Evolutionary conservation across 1,140 invertebrate species (phyloP), one percentile per base, ranked within the genome.

Genomic region (Rhyzopertha dominica): DNA sequence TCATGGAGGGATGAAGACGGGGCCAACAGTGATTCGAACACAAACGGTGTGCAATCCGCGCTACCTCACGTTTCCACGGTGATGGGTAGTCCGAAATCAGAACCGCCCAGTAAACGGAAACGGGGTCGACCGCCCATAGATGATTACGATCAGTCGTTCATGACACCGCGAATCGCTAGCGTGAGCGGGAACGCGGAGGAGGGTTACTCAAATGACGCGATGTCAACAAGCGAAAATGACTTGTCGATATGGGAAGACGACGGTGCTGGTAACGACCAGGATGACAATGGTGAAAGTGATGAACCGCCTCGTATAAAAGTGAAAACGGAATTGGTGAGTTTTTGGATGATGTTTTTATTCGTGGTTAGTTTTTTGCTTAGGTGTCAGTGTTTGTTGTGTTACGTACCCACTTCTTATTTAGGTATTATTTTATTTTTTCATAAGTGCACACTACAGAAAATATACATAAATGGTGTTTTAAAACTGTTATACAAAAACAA

Each of bases 1-100:
- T 86, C 85, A 43, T 88, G 85, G 84, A 78, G 78, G 48, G 81
- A 84, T 58, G 76, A 80, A 50, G 71, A 74, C 20, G 61, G 65
- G 30, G 63, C 56, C 3, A 61, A 44, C 18, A 39, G 65, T 39
- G 70, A 71, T 58, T 72, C 63, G 54, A 73, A 69, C 42, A 51
- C 71, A 56, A 63, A 74, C 59, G 64, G 77, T 73, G 43, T 65
- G 28, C 51, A 54, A 41, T 58, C 67, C 5, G 68, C 65, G n/a
- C 58, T 68, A 18, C 69, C 71, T 14, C 58, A 65, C 46, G 65
- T 66, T 17, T 58, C 63, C 18, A 57, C 63, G 2, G 63, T 63
- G 13, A 63, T 67, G 61, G 65, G 59, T 24, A 66, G 61, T 53
- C 59, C 69, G 5, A 51, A 62, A 31, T 44, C 56, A 9, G 62